phyloP scores from a whole-genome alignment of 2,888 invertebrate species.

The Ophion ventricosus region DNA sequence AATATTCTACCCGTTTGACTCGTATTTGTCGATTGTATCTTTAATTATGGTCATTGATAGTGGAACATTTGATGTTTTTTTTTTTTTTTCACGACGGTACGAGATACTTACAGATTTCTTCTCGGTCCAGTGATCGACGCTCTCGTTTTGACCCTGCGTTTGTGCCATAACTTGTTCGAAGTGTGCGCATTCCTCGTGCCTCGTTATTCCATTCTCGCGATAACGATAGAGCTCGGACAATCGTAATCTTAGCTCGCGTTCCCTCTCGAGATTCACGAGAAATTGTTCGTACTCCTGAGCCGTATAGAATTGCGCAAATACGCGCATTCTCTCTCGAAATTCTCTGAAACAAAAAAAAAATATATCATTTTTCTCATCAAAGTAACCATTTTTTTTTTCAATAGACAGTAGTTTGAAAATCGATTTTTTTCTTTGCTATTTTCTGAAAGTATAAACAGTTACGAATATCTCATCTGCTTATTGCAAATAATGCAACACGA shows the following conservation, averaged over 20 bases:
- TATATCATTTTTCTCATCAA: not conserved
- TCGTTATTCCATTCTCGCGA: conserved; percentile 93
- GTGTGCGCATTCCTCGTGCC: conserved; percentile 93
- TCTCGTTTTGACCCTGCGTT: conserved; percentile 85
- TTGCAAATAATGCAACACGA: no score
- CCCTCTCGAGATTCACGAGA: conserved; percentile 91
- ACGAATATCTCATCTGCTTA: no score
- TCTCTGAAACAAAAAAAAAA: conserved; percentile 84
- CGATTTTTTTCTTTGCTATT: no score
- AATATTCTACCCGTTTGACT: no score
- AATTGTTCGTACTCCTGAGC: conserved; percentile 93
- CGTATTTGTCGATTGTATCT: not conserved
- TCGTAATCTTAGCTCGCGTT: conserved; percentile 92
- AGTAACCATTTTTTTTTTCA: conserved; percentile 12
- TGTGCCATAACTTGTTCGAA: conserved; percentile 91
- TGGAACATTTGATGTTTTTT: not conserved
- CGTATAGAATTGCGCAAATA: conserved; percentile 95
- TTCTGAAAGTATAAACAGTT: no score
- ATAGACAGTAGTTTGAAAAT: no score
- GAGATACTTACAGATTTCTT: conserved; percentile 86
- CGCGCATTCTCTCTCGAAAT: conserved; percentile 92
- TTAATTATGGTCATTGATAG: not conserved
- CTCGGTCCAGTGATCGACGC: conserved; percentile 87
- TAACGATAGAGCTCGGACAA: conserved; percentile 93
- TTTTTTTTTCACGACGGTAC: conserved; percentile 33